Conservation (phyloP, 2,888 invertebrate genomes). For the Sussaba pulchella region DNA sequence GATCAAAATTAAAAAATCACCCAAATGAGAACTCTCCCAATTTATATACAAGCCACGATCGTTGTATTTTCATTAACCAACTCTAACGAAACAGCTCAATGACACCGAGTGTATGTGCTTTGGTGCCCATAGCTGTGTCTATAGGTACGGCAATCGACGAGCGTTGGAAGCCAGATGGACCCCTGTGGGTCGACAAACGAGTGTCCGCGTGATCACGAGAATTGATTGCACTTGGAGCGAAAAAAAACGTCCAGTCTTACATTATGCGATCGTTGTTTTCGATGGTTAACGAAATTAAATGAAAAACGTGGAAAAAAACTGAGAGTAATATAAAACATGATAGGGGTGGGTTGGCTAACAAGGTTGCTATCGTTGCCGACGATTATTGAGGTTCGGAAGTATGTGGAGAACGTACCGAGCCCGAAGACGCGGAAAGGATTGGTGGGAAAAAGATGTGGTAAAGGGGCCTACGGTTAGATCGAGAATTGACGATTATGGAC, state of each 20-base stretch:
- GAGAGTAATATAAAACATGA: background rate
- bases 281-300: conserved; percentile 1
- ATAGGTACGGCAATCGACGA: conserved; percentile 19
- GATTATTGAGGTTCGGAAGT: too few relatives aligned
- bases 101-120: conserved; percentile 32
- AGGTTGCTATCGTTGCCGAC: too few relatives aligned
- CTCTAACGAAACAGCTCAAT: conserved; percentile 28
- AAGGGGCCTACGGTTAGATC: too few relatives aligned
- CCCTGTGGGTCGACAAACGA: conserved; percentile 72
- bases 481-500: too few relatives aligned
- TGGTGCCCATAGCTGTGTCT: background rate
- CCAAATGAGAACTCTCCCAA: too few relatives aligned
- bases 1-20: too few relatives aligned
- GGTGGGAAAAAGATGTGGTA: too few relatives aligned
- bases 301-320: background rate
- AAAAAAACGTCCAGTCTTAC: conserved; percentile 24
- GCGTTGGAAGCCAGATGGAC: conserved; percentile 71
- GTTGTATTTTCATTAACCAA: conserved; percentile 48
- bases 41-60: conserved; percentile 39
- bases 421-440: too few relatives aligned
- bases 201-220: conserved; percentile 46
- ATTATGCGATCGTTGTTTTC: background rate
- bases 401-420: too few relatives aligned
- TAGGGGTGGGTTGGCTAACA: too few relatives aligned
- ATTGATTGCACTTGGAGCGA: conserved; percentile 23